phyloP scores from a whole-genome alignment of 2,797 vertebrate genomes.

The Tamandua tetradactyla region DNA sequence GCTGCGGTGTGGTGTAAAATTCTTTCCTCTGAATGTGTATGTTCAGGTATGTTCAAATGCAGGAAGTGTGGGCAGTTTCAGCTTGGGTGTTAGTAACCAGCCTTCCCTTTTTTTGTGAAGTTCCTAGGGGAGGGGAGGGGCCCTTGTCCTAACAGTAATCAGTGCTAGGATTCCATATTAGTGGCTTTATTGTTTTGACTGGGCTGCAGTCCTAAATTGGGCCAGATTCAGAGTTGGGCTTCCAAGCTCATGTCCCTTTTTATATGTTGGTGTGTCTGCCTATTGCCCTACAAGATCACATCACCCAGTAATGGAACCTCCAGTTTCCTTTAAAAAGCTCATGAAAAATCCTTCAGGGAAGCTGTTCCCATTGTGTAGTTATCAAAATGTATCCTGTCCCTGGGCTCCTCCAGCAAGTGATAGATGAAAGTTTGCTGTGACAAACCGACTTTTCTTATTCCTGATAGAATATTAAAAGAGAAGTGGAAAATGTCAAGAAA shows the following conservation, averaged over 20 bases:
- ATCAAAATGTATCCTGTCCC: background rate
- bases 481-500: background rate
- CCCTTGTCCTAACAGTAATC: background rate
- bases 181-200: background rate
- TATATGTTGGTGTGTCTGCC: background rate
- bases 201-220: background rate
- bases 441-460: background rate
- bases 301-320: background rate
- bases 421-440: background rate
- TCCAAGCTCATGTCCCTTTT: background rate
- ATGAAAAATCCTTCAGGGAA: background rate
- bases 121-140: background rate
- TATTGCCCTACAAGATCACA: background rate
- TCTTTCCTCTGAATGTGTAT: background rate
- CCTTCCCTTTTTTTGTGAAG: background rate
- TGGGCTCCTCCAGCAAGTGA: background rate
- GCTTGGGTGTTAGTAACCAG: background rate
- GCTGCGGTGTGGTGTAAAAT: background rate
- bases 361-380: background rate
- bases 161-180: background rate
- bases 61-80: background rate
- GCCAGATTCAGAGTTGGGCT: background rate
- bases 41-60: background rate
- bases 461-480: background rate
- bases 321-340: background rate